These are phyloP conservation scores for Agraylea sexmaculata DNA, from an alignment of 1,140 invertebrate genomes.

Conservation along the genomic window DNA sequence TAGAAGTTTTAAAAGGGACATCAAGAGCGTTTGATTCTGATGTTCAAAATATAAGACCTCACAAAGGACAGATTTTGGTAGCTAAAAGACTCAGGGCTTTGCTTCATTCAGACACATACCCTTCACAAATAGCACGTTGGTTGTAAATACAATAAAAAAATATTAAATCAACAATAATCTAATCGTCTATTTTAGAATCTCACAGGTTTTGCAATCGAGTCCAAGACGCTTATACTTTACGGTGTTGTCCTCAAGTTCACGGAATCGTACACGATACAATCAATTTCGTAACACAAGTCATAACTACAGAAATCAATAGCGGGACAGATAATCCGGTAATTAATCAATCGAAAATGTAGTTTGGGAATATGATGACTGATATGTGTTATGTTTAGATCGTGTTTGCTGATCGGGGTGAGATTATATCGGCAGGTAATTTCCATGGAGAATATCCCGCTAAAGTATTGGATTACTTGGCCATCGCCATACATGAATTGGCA, in stretches of 20 bases:
- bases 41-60: constrained; percentile 55
- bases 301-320: constrained; percentile 59
- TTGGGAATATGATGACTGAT: neutral
- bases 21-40: constrained; percentile 58
- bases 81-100: constrained; percentile 50
- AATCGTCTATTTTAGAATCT: constrained; percentile 49
- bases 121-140: constrained; percentile 57
- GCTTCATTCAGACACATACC: constrained; percentile 55
- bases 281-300: constrained; percentile 50
- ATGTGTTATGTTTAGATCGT: constrained; percentile 41
- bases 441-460: constrained; percentile 69
- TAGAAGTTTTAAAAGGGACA: constrained; percentile 64
- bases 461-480: constrained; percentile 59
- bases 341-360: neutral
- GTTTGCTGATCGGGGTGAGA: constrained; percentile 55
- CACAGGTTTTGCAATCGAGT: constrained; percentile 60
- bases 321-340: constrained; percentile 63
- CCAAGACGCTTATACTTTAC: constrained; percentile 62
- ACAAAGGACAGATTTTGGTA: constrained; percentile 54
- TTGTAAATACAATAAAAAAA: constrained; percentile 4
- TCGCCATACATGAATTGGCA: constrained; percentile 60
- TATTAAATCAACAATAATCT: constrained; percentile 4
- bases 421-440: constrained; percentile 62
- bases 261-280: constrained; percentile 62
- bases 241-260: constrained; percentile 59